A percentile compares a stretch with the other conserved stretches of the same genome.
Evolutionary conservation across 1,140 invertebrate species (phyloP).

Genomic region (Ctenoplectra terminalis): DNA sequence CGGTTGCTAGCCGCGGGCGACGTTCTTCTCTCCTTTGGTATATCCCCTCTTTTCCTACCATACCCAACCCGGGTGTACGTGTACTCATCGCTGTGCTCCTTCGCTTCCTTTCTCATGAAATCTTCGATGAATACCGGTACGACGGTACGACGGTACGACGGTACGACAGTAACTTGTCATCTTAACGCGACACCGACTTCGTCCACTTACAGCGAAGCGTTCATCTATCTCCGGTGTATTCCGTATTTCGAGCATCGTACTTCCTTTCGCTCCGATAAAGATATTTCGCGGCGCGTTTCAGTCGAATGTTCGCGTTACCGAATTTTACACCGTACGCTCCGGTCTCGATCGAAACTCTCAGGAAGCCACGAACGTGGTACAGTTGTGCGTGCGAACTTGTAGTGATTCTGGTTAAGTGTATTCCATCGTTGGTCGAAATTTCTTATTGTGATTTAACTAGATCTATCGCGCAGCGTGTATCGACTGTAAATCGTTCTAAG

Average conservation of each 20-base stretch:
- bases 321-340: neutral
- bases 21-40: slow-evolving; percentile 56
- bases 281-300: no score
- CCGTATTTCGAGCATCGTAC: no score
- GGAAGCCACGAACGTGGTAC: neutral
- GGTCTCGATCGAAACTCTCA: no score
- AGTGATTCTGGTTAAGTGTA: slow-evolving; percentile 19
- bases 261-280: neutral
- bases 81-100: slow-evolving; percentile 49
- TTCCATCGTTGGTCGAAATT: neutral
- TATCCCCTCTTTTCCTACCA: slow-evolving; percentile 15
- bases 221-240: neutral
- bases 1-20: slow-evolving; percentile 75
- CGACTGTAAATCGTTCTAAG: neutral
- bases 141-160: slow-evolving; percentile 24
- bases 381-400: slow-evolving; percentile 4
- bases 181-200: neutral
- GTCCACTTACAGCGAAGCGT: neutral
- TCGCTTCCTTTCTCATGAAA: slow-evolving; percentile 66
- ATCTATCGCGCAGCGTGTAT: neutral
- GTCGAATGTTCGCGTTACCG: neutral
- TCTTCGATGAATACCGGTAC: slow-evolving; percentile 50
- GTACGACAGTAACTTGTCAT: slow-evolving; percentile 42
- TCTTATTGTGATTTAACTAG: neutral
- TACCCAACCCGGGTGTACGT: slow-evolving; percentile 47